Evolutionary conservation across 2,888 invertebrate genomes (phyloP), one percentile per base, ranked within the genome.

Genomic region (Perdita meconis): DNA sequence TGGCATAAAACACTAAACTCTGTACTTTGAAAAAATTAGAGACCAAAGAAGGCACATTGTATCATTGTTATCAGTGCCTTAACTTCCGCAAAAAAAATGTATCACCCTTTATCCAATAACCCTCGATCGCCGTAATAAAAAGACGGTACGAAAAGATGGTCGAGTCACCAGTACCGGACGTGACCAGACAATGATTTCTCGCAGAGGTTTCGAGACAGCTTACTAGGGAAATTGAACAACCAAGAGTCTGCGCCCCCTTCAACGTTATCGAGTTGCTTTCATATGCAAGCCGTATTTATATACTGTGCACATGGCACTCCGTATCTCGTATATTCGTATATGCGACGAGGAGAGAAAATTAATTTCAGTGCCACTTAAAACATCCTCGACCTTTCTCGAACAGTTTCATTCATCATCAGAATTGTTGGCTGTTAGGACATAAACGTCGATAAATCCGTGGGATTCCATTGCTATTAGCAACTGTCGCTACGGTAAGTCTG

Each of bases 121-220:
- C 19, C 63, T 38, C 42, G 22, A 13, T 34, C 30, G 50, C 36
- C n/a, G 12, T 26, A 34, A 69, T 67, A 86, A 84, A 75, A 71
- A 75, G 77, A 24, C n/a, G 26, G 19, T 13, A 61, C 42, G 57
- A 63, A 63, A 84, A 84, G 78, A 87, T 83, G 72, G 83, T 84
- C 78, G 77, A 87, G 84, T 87, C 82, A 82, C 84, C 84, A 70
- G 72, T 73, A 51, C 69, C 53, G 78, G 86, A 88, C 89, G 89
- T 89, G 89, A 89, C 88, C 82, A 88, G 88, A 89, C 89, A 89
- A 89, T 89, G 88, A 89, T 86, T 82, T 84, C 71, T 69, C 67
- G 75, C 53, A 36, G 63, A 74, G 82, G 65, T 81, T 83, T 80
- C 61, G 66, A 70, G 60, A 57, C 81, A 64, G 74, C 69, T 80